These are phyloP conservation scores for Macroteleia sp. DNA, from an alignment of 2,888 invertebrate species.

Conservation along the genomic window DNA sequence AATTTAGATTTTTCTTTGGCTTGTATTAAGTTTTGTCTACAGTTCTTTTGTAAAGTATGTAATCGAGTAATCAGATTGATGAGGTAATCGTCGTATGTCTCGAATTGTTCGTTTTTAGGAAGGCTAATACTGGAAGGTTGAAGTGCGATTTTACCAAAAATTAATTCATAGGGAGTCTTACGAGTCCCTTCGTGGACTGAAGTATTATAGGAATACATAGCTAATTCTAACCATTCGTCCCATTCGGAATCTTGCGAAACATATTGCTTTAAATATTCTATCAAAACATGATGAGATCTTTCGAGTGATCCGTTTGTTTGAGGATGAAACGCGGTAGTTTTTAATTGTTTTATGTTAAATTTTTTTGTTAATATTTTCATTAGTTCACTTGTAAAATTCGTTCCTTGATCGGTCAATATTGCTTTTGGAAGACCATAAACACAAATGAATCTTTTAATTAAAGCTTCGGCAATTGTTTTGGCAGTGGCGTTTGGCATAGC, in stretches of 20 bases:
- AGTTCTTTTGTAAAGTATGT: neutral
- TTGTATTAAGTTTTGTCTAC: neutral
- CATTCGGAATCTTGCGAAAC: neutral
- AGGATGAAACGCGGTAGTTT: neutral
- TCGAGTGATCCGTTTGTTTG: neutral
- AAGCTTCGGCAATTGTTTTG: slow-evolving; percentile 60
- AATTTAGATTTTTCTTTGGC: neutral
- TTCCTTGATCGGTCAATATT: slow-evolving; percentile 66
- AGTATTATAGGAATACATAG: neutral
- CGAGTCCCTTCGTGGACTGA: slow-evolving; percentile 23
- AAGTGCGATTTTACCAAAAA: slow-evolving; percentile 28
- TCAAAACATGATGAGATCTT: neutral
- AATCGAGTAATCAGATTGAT: neutral
- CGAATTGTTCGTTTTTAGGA: neutral
- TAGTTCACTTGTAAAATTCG: slow-evolving; percentile 61
- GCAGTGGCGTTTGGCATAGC: slow-evolving; percentile 43
- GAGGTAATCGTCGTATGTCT: neutral
- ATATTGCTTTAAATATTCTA: neutral
- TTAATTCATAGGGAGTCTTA: neutral
- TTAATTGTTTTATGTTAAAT: slow-evolving; percentile 50
- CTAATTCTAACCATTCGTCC: neutral
- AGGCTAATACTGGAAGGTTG: neutral
- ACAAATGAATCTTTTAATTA: slow-evolving; percentile 60
- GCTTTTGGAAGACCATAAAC: slow-evolving; percentile 54
- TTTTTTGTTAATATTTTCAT: slow-evolving; percentile 53